Percentiles rank a stretch among this genome's conserved stretches.
These are phyloP conservation scores for Dipodomys stephensi DNA, from an alignment of 2,113 vertebrate genomes.

Conservation along the genomic window DNA sequence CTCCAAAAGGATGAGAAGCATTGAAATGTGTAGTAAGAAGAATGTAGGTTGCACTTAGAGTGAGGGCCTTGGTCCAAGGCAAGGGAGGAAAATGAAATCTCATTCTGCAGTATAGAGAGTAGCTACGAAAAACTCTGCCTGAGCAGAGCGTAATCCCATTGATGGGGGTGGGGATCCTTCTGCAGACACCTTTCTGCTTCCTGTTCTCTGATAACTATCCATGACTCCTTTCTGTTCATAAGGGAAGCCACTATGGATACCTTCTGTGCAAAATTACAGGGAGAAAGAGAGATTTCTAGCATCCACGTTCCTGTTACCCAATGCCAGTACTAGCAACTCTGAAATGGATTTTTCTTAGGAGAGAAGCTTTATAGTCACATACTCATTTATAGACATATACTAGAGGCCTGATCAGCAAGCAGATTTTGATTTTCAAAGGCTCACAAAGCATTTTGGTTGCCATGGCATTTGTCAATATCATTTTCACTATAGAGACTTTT, in stretches of 20 bases:
- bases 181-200: background rate
- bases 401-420: conserved; percentile 8
- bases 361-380: conserved; percentile 26
- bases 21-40: conserved; percentile 1
- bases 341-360: conserved; percentile 47
- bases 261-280: conserved; percentile 25
- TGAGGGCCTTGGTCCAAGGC: background rate
- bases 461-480: conserved; percentile 65
- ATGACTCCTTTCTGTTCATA: conserved; percentile 20
- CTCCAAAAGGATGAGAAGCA: conserved; percentile 34
- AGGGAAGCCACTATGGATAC: background rate
- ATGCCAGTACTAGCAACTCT: background rate
- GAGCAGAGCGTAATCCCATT: background rate
- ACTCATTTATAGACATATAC: background rate
- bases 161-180: background rate
- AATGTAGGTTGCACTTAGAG: background rate
- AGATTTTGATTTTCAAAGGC: conserved; percentile 65
- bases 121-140: background rate
- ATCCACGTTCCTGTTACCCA: background rate
- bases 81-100: conserved; percentile 38
- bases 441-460: conserved; percentile 61
- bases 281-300: conserved; percentile 19
- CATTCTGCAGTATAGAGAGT: background rate
- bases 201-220: background rate
- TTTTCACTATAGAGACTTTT: conserved; percentile 42